A percentile compares a stretch with the other conserved stretches of the same genome.
Evolutionary conservation across 2,113 vertebrate genomes (phyloP).

Genomic region (Callipepla squamata): DNA sequence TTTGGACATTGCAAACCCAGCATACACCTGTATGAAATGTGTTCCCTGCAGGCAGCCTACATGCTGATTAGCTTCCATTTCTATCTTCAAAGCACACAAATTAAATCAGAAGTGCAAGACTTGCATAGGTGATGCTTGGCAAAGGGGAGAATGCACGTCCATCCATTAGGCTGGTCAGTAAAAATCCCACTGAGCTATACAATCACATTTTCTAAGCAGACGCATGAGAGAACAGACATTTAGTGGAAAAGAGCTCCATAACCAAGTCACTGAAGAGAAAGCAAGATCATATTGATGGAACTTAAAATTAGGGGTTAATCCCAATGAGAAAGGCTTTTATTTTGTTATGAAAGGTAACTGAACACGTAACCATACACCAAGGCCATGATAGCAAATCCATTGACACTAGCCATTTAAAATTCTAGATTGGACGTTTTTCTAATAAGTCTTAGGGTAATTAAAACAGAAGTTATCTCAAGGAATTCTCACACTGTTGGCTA

Average conservation of each 20-base stretch:
- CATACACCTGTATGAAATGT: not conserved
- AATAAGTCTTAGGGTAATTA: not conserved
- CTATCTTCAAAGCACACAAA: not conserved
- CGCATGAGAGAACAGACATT: not conserved
- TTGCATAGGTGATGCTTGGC: not conserved
- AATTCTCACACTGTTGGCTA: not conserved
- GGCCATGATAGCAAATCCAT: not conserved
- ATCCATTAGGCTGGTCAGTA: not conserved
- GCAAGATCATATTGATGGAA: not conserved
- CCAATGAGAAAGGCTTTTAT: not conserved
- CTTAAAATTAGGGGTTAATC: not conserved
- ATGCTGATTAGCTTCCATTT: rapidly evolving
- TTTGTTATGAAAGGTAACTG: not conserved
- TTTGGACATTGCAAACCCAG: not conserved
- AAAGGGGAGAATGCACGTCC: not conserved
- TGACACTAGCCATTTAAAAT: not conserved
- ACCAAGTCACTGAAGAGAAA: not conserved
- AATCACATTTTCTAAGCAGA: not conserved
- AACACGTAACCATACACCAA: not conserved
- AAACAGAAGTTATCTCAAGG: conserved; percentile 1
- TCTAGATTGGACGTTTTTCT: not conserved
- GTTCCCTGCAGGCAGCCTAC: not conserved
- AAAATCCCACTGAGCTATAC: not conserved
- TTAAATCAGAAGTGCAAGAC: not conserved
- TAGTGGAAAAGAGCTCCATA: not conserved